These are phyloP conservation scores for Tragelaphus oryx DNA, from an alignment of 2,797 vertebrate genomes.

Conservation along the genomic window DNA sequence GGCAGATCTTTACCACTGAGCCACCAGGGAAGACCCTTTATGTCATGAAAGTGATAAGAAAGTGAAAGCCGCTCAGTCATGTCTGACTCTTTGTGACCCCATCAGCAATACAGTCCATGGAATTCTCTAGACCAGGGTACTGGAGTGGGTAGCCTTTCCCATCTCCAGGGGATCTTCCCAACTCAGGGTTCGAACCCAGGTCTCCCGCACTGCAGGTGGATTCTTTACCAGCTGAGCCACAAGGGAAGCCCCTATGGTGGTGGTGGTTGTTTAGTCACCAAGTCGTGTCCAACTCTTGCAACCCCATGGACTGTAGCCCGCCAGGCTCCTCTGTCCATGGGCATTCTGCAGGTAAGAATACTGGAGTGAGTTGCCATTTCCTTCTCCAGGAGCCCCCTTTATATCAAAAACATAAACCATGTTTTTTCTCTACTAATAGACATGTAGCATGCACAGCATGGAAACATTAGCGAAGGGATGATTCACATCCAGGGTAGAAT, in stretches of 20 bases:
- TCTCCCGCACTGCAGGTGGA: rapidly evolving
- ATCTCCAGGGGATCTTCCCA: neutral
- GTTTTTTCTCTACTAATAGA: neutral
- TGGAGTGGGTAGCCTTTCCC: neutral
- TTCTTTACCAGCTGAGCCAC: neutral
- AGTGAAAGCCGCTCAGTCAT: neutral
- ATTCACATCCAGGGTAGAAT: neutral
- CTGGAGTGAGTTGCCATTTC: neutral
- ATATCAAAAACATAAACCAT: neutral
- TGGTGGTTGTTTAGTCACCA: neutral
- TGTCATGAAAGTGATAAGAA: neutral
- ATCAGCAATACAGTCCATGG: neutral
- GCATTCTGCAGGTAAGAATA: neutral
- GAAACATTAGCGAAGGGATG: neutral
- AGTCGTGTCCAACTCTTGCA: rapidly evolving
- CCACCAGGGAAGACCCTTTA: neutral
- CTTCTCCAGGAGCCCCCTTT: neutral
- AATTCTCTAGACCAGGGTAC: neutral
- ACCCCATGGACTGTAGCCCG: neutral
- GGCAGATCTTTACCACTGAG: neutral
- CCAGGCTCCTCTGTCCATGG: neutral
- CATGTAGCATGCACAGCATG: neutral
- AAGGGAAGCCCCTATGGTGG: neutral
- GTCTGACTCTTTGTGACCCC: neutral
- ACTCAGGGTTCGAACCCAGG: neutral